These are phyloP conservation scores for Holacanthella duospinosa DNA, from an alignment of 2,888 invertebrate genomes.

Conservation along the genomic window DNA sequence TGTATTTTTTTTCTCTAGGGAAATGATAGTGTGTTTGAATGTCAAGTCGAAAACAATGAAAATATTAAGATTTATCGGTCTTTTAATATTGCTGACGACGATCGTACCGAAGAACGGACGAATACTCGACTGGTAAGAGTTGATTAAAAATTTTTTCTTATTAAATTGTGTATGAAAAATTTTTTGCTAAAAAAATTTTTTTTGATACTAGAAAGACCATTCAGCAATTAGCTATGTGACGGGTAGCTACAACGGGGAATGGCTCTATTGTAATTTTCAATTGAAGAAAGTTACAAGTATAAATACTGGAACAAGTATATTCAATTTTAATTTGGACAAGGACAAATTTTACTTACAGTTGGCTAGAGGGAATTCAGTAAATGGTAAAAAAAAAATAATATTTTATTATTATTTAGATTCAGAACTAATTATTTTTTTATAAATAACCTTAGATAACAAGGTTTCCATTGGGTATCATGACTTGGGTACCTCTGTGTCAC, in stretches of 20 bases:
- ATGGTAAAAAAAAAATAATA: not conserved
- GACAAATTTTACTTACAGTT: not conserved
- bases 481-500: too few relatives aligned
- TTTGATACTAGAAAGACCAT: not conserved
- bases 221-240: not conserved
- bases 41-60: not conserved
- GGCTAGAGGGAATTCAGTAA: not conserved
- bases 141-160: not conserved
- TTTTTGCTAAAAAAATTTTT: not conserved
- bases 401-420: not conserved
- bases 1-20: too few relatives aligned
- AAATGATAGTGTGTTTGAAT: not conserved
- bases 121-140: not conserved
- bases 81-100: not conserved
- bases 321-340: not conserved
- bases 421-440: too few relatives aligned
- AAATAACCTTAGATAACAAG: too few relatives aligned
- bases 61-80: not conserved
- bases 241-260: not conserved
- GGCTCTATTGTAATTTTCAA: not conserved
- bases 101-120: not conserved
- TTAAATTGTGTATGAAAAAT: not conserved
- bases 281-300: not conserved
- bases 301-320: not conserved
- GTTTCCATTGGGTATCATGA: too few relatives aligned